Evolutionary conservation across 2,113 vertebrate genomes (phyloP).

Genomic region (Oplegnathus fasciatus): DNA sequence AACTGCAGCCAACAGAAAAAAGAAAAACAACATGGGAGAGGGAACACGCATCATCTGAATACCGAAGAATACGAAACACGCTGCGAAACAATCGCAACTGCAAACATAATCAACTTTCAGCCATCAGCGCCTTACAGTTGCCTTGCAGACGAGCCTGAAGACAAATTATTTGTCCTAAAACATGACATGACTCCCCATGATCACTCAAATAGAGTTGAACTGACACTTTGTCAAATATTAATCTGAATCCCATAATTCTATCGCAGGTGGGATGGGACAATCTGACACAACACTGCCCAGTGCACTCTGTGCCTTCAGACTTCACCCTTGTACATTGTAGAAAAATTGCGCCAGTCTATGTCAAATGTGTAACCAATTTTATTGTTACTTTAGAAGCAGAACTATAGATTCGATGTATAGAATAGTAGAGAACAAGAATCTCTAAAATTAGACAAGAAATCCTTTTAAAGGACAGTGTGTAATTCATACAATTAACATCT

Average conservation of each 20-base stretch:
- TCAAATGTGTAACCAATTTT: neutral
- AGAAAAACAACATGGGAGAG: neutral
- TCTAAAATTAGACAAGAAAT: neutral
- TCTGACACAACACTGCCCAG: conserved; percentile 2
- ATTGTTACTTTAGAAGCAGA: neutral
- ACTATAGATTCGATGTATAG: neutral
- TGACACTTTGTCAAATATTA: conserved; percentile 15
- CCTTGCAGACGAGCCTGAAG: conserved; percentile 35
- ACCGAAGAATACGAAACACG: conserved; percentile 4
- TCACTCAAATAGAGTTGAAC: conserved; percentile 31
- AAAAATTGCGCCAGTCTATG: neutral
- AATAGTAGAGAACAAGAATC: neutral
- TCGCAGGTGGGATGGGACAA: neutral
- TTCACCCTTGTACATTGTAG: neutral
- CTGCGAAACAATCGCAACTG: conserved; percentile 43
- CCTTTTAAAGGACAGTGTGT: neutral
- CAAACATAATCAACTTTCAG: conserved; percentile 56
- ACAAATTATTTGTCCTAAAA: conserved; percentile 28
- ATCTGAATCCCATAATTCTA: conserved; percentile 21
- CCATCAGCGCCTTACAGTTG: conserved; percentile 62
- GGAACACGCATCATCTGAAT: conserved; percentile 12
- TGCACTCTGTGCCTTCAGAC: neutral
- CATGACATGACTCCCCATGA: neutral
- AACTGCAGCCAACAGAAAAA: conserved; percentile 28
- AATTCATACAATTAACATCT: neutral